Base-by-base conservation (phyloP, 2,113 vertebrate genomes). In the Zapus hudsonius region DNA sequence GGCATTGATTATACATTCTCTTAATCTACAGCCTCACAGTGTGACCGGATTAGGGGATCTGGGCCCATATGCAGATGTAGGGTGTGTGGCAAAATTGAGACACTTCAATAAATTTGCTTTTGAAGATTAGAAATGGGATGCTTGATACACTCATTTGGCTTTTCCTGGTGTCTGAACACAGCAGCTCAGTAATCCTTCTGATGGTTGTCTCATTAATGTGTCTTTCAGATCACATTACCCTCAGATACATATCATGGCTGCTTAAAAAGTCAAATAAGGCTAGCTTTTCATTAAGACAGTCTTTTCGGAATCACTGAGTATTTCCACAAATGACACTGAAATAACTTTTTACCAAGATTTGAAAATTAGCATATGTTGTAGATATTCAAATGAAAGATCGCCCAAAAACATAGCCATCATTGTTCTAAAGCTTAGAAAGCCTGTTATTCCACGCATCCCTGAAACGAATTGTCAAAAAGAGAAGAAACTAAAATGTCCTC, bases 1-100 rank as follows among this genome's bases (percentile, higher is more conserved):
- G 94, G 70, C 96, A 98, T 97, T 98, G 98, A 97, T 98, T 98
- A 98, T 98, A 96, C 97, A 98, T 98, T 98, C 97, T 95, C 94
- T 95, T 98, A 98, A 98, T 98, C 98, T 98, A 97, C 90, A 97
- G 96, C 95, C 95, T 95, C 96, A 95, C 96, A 96, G 97, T 97
- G 95, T 97, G 97, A 96, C 96, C 95, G 96, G 97, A 98, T 98
- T 98, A 98, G 92, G 96, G 96, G 97, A 97, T 97, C 95, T 64
- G 87, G 95, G 87, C 95, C 95, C 97, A 96, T 97, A 97, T 97
- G 97, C 97, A 96, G 97, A 97, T 96, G 95, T 73, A 96, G 96
- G 94, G 93, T 94, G 91, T 94, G 94, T 70, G 40, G 97, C 96
- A 96, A 97, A 96, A 98, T 92, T 83, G 93, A 97, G 96, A 96